Base-by-base conservation (phyloP, 2,113 vertebrate genomes). In the Clarias batrachus region DNA sequence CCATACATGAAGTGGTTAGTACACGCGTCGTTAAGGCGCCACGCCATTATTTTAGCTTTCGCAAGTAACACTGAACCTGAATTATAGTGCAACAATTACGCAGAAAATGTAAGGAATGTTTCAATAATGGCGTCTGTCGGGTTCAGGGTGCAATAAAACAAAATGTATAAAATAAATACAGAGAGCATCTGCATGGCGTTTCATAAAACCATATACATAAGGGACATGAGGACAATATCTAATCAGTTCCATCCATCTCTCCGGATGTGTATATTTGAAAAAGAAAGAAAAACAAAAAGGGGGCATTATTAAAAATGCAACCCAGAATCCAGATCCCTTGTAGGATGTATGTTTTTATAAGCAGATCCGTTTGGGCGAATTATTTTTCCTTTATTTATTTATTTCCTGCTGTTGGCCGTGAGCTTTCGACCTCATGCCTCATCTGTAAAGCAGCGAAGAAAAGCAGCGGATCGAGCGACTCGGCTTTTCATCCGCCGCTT, bases 1-100 rank as follows among this genome's bases (percentile, higher is more conserved):
- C 97, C 85, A 96, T 99, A 90, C 98, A 99, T 1, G 97, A 99
- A 95, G 97, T 99, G 96, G 98, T 99, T 92, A 94, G 97, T 95
- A 86, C 65, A 41, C 30, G 17, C 52, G 48, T 6, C 41, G 6
- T 37, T 37, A 37, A 37, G 33, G 33, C 33, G 1, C 33, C 33
- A 37, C 33, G 33, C 33, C 33, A 37, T 37, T 37, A 37, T 37
- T 37, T 37, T 37, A 37, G 33, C 33, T 37, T 37, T 37, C 30
- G 33, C 33, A 37, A 37, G 33, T 37, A 41, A 41, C 41, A 41
- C 41, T 41, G 6, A 41, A 41, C 41, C 41, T 41, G 6, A 41
- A 41, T 41, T 41, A 41, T 6, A 41, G 4, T 41, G 6, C 41
- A 41, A 41, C 41, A 41, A 41, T 41, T 41, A 41, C 41, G 41